Base-by-base conservation (phyloP, 2,797 vertebrate species). In the Dermochelys coriacea region DNA sequence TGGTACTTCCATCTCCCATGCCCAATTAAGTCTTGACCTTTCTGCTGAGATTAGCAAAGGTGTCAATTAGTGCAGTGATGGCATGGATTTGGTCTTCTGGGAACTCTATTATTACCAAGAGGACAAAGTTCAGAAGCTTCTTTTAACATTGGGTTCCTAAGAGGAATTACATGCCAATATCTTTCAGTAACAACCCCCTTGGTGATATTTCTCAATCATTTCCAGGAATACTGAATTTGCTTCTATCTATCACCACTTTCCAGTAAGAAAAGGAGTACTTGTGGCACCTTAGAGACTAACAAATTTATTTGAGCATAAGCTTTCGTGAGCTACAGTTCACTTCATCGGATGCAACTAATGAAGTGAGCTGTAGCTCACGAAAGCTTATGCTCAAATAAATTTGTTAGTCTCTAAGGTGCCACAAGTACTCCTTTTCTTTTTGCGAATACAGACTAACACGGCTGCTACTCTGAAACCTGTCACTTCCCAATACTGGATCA, bases 41-140 rank as follows among this genome's bases (percentile, higher is more conserved):
- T 94, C 81, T 95, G 91, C 80, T 85, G 83, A 96, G 89, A 61
- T 90, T 93, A 94, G 86, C 91, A 89, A 95, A 94, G 86, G 85
- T 93, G 81, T 74, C 92, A 96, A 96, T 97, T 94, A 96, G 68
- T 95, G 78, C 86, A 87, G 87, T 79, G 79, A 96, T 93, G 92
- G 41, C 95, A 92, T 79, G 47, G 52, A 71, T 94, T 95, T 85
- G 80, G 54, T 80, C 2, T 93, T 95, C 85, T 92, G 85, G 75
- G 93, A 93, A 95, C 64, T 84, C 37, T 93, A 80, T 91, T 83
- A 92, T 93, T 97, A 89, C 88, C 75, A 92, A 86, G 85, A 90
- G 86, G 78, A 92, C 75, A 95, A 92, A 91, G 79, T 88, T 95
- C 89, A 90, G 18, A 71, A 16, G 7, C 93, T 96, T 92, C 92